phyloP scores from a whole-genome alignment of 1,140 invertebrate species.

The Meloidogyne floridensis region DNA sequence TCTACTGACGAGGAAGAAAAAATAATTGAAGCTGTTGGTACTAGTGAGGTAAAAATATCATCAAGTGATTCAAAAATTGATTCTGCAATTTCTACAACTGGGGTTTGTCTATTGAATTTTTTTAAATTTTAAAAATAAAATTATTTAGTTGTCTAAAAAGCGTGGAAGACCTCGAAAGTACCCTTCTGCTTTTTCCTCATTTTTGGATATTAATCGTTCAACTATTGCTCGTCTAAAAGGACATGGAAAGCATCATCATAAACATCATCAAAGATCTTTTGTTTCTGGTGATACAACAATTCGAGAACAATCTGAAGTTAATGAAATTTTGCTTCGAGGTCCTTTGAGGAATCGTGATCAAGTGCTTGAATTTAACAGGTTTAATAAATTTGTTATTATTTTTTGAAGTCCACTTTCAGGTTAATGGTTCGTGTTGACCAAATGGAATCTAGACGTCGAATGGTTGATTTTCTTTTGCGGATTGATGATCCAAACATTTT shows the following conservation, averaged over 20 bases:
- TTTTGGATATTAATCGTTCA: background rate
- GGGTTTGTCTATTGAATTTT: background rate
- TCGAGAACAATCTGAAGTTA: constrained; percentile 38
- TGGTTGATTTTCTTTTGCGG: constrained; percentile 41
- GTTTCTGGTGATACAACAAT: constrained; percentile 21
- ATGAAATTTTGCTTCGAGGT: constrained; percentile 33
- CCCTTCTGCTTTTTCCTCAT: background rate
- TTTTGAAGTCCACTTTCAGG: constrained; percentile 16
- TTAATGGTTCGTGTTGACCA: constrained; percentile 45
- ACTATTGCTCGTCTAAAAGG: background rate
- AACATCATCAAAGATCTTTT: background rate
- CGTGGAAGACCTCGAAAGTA: background rate
- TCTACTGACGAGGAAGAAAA: constrained; percentile 23
- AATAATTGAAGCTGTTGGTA: constrained; percentile 17
- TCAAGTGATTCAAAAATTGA: background rate
- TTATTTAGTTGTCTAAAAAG: background rate
- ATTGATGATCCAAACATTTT: constrained; percentile 35
- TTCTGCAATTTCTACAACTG: background rate
- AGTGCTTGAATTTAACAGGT: constrained; percentile 43
- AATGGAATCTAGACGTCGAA: constrained; percentile 26
- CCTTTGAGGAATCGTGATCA: constrained; percentile 39
- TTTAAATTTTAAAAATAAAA: background rate
- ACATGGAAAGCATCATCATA: background rate
- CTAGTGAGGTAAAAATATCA: background rate
- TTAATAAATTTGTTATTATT: background rate